phyloP scores from a whole-genome alignment of 2,888 invertebrate species.

The Molanna angustata region DNA sequence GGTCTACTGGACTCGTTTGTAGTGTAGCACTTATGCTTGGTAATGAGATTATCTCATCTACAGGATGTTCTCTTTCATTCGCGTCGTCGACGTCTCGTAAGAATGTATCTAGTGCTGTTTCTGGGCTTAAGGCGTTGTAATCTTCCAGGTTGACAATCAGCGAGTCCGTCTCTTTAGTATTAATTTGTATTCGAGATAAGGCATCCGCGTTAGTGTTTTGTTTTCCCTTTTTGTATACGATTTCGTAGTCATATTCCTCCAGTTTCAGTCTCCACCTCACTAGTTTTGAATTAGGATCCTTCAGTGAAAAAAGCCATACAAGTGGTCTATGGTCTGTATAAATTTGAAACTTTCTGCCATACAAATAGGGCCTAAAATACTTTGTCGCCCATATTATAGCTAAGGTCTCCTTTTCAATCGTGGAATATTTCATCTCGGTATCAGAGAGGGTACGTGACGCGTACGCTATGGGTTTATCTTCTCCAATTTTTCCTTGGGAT shows the following conservation, averaged over 20 bases:
- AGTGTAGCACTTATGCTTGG: too few species aligned
- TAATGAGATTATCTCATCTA: too few species aligned
- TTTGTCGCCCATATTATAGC: neutral
- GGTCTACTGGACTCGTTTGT: too few species aligned
- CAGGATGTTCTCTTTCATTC: too few species aligned
- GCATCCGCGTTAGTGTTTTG: neutral
- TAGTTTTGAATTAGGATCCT: conserved; percentile 1
- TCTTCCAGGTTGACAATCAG: neutral
- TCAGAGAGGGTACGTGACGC: neutral
- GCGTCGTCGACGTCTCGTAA: too few species aligned
- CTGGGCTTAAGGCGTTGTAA: neutral
- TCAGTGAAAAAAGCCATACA: neutral
- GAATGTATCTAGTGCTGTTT: too few species aligned
- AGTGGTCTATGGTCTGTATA: neutral
- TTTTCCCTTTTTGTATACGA: conserved; percentile 3
- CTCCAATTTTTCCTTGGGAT: neutral
- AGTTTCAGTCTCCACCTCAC: neutral
- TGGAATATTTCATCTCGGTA: neutral
- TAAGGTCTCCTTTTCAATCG: neutral
- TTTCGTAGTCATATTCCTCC: neutral
- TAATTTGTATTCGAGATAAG: neutral
- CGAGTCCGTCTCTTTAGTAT: neutral
- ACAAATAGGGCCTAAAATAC: neutral
- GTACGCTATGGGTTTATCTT: neutral
- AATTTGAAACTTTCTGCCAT: neutral